These are phyloP conservation scores for Drosophila vallismaia DNA, from an alignment of 2,888 invertebrate genomes.

Conservation along the genomic window DNA sequence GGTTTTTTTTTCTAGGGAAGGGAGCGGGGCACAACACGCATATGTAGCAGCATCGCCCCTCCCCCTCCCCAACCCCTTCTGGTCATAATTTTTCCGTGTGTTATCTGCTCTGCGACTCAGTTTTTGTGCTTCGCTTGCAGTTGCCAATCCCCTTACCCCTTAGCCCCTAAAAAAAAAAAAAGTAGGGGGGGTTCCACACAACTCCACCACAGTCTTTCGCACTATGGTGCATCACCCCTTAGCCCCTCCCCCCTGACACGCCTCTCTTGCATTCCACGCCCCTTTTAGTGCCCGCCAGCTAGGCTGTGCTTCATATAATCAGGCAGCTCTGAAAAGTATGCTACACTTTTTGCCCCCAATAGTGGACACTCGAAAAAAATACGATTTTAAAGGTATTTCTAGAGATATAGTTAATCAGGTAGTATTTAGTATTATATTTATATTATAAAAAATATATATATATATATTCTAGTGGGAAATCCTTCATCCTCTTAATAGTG, in stretches of 20 bases:
- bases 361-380: constrained; percentile 7
- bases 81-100: background rate
- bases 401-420: too few relatives aligned
- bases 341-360: constrained; percentile 56
- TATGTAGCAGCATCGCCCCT: background rate
- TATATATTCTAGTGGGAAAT: too few relatives aligned
- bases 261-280: background rate
- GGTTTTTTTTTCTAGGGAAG: background rate
- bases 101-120: constrained; percentile 17
- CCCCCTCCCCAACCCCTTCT: background rate
- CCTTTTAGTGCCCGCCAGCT: constrained; percentile 22
- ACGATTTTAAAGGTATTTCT: background rate
- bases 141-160: constrained; percentile 14
- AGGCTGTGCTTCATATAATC: constrained; percentile 62
- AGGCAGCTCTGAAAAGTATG: constrained; percentile 76
- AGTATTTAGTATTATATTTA: too few relatives aligned
- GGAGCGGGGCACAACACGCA: constrained; percentile 23
- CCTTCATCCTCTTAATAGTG: too few relatives aligned
- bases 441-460: too few relatives aligned
- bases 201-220: constrained; percentile 18
- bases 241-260: too few relatives aligned
- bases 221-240: constrained; percentile 15
- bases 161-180: background rate
- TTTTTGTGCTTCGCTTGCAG: constrained; percentile 58
- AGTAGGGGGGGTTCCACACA: background rate